A percentile compares a stretch with the other conserved stretches of the same genome.
Conservation (phyloP, 2,113 vertebrate genomes). For the Brachypteracias leptosomus region DNA sequence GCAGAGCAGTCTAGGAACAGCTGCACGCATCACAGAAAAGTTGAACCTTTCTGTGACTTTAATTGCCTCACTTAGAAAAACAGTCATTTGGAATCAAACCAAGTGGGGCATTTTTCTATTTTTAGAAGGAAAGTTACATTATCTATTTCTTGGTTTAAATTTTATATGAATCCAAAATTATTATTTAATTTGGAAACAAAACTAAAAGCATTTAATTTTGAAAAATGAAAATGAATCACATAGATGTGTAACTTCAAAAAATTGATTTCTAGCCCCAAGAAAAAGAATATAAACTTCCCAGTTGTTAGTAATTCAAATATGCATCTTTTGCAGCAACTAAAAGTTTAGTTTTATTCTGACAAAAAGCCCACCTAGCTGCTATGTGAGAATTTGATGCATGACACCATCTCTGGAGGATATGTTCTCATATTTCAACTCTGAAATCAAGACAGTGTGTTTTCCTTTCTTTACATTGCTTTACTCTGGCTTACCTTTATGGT, state of each 20-base stretch:
- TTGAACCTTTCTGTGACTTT: neutral
- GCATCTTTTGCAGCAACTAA: neutral
- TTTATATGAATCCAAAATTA: neutral
- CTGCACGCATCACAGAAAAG: neutral
- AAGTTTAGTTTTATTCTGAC: neutral
- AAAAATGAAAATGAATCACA: neutral
- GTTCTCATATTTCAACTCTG: neutral
- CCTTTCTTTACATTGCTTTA: neutral
- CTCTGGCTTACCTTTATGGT: neutral
- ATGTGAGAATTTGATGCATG: neutral
- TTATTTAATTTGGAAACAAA: neutral
- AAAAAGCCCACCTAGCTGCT: accelerated
- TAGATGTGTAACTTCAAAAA: neutral
- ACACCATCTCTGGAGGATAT: neutral
- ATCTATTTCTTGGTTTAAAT: neutral
- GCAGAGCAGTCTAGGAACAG: neutral
- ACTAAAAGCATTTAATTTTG: neutral
- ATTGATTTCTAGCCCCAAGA: neutral
- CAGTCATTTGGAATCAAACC: neutral
- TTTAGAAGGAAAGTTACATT: neutral
- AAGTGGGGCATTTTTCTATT: neutral
- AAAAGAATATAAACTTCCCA: neutral
- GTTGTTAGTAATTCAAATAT: neutral
- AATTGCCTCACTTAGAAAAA: neutral
- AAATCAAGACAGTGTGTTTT: neutral